A percentile compares a stretch with the other conserved stretches of the same genome.
Evolutionary conservation across 2,888 invertebrate genomes (phyloP).

Genomic region (Fabriciana adippe): DNA sequence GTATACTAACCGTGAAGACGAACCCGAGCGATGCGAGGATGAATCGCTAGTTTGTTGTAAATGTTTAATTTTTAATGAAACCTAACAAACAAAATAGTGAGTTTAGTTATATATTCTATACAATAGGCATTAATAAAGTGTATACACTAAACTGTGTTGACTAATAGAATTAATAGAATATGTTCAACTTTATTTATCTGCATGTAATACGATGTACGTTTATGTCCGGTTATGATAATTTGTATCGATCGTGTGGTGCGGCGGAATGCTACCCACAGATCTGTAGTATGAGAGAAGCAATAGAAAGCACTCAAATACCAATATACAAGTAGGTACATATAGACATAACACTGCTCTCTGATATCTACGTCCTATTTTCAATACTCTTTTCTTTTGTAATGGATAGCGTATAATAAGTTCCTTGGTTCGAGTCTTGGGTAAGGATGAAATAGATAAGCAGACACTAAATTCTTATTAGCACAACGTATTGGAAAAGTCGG

Average conservation of each 20-base stretch:
- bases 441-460: too few species aligned
- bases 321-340: slow-evolving; percentile 4
- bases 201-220: not conserved
- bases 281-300: slow-evolving; percentile 8
- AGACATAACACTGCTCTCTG: slow-evolving; percentile 6
- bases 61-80: too few species aligned
- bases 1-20: too few species aligned
- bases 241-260: slow-evolving; percentile 11
- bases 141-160: not conserved
- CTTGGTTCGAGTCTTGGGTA: too few species aligned
- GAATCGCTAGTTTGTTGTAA: too few species aligned
- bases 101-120: not conserved
- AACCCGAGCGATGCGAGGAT: too few species aligned
- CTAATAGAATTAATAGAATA: not conserved
- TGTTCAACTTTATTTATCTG: not conserved
- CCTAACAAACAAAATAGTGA: too few species aligned
- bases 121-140: not conserved
- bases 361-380: not conserved
- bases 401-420: too few species aligned
- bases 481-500: too few species aligned
- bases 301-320: slow-evolving; percentile 15
- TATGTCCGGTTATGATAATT: slow-evolving; percentile 4
- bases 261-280: slow-evolving; percentile 6
- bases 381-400: not conserved
- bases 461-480: too few species aligned